These are phyloP conservation scores for Archocentrus centrarchus DNA, from an alignment of 2,113 vertebrate genomes.

Conservation along the genomic window DNA sequence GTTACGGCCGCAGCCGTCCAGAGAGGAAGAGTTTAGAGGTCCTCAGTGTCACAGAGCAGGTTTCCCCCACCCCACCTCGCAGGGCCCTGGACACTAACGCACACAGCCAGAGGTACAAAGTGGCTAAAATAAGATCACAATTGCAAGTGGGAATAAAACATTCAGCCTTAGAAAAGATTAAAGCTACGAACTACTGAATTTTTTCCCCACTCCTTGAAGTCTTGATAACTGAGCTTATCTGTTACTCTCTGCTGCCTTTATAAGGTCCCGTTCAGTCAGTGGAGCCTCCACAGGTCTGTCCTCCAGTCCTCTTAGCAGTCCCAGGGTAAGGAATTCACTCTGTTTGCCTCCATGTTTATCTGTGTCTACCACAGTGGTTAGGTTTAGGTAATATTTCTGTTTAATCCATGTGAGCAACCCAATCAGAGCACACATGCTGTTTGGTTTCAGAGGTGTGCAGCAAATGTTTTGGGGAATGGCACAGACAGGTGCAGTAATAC, in stretches of 20 bases:
- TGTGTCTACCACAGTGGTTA: fast-evolving
- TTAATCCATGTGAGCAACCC: neutral
- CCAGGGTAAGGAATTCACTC: constrained; percentile 82
- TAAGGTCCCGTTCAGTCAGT: constrained; percentile 91
- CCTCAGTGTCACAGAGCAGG: constrained; percentile 89
- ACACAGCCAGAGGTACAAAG: constrained; percentile 88
- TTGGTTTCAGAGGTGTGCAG: too few species aligned
- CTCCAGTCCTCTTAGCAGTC: constrained; percentile 91
- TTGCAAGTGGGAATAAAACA: neutral
- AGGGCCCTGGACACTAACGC: constrained; percentile 88
- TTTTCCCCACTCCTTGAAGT: neutral
- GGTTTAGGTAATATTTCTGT: neutral
- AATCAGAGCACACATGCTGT: neutral
- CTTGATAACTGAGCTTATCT: neutral
- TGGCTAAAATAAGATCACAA: too few species aligned
- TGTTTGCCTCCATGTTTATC: neutral
- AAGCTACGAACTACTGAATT: neutral
- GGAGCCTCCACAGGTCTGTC: constrained; percentile 91
- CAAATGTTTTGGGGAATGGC: neutral
- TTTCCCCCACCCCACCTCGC: constrained; percentile 89
- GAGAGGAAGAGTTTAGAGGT: constrained; percentile 93
- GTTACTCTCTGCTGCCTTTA: neutral
- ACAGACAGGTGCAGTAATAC: neutral
- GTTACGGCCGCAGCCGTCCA: constrained; percentile 90
- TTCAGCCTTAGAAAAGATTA: neutral